phyloP scores from a whole-genome alignment of 2,888 invertebrate genomes.

The Tenthredo mesomela region DNA sequence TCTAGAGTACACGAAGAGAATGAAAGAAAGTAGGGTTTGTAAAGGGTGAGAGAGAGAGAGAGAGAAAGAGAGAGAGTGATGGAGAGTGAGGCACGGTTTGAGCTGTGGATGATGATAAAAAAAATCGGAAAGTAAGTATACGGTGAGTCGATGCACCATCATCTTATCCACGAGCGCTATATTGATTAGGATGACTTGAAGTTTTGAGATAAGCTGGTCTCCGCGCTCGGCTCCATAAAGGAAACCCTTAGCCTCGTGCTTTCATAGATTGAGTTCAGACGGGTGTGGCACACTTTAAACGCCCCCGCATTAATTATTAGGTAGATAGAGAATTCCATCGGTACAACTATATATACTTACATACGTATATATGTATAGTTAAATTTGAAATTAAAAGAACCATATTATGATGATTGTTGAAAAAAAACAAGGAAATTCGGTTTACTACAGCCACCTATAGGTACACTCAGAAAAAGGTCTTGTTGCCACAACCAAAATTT shows the following conservation, averaged over 20 bases:
- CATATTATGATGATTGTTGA: too few species aligned
- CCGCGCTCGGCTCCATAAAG: slow-evolving; percentile 60
- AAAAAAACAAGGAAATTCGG: neutral
- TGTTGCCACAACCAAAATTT: too few species aligned
- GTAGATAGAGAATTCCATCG: slow-evolving; percentile 61
- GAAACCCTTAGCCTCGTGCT: slow-evolving; percentile 55
- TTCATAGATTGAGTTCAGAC: slow-evolving; percentile 74
- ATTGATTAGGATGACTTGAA: slow-evolving; percentile 75
- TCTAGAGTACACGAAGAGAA: slow-evolving; percentile 27
- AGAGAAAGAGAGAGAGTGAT: too few species aligned
- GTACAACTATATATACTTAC: neutral
- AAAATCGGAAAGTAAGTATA: slow-evolving; percentile 46
- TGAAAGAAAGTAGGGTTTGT: slow-evolving; percentile 52
- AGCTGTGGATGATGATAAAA: slow-evolving; percentile 24
- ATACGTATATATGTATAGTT: neutral
- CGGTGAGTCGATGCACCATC: slow-evolving; percentile 60
- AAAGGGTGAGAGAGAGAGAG: slow-evolving; percentile 30
- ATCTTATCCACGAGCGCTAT: slow-evolving; percentile 65
- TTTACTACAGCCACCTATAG: too few species aligned
- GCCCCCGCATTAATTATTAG: slow-evolving; percentile 73
- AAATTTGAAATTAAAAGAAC: neutral
- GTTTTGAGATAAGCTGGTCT: slow-evolving; percentile 69
- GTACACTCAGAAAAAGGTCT: too few species aligned
- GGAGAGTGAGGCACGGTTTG: neutral
- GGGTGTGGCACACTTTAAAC: slow-evolving; percentile 74